Percentiles rank a stretch among this genome's conserved stretches.
Conservation (phyloP, 2,797 vertebrate species). For the Dendrocincla tyrannina region DNA sequence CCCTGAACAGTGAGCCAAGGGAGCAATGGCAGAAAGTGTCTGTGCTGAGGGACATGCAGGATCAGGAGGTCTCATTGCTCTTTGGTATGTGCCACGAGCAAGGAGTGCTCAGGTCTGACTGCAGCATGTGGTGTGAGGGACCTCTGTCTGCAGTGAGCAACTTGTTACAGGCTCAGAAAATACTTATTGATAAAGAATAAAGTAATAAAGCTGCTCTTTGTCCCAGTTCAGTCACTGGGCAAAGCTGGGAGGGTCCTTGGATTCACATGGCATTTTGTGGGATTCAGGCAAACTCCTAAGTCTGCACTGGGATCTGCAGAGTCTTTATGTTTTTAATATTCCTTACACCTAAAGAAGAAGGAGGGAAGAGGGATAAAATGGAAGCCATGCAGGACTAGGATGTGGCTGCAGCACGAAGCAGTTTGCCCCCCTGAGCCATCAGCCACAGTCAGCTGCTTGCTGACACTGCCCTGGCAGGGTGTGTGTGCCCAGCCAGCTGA, state of each 20-base stretch:
- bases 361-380: background rate
- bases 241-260: background rate
- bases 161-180: accelerated
- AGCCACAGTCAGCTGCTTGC: background rate
- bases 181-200: background rate
- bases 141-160: background rate
- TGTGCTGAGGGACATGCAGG: background rate
- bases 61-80: background rate
- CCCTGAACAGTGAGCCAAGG: background rate
- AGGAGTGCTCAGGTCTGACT: background rate
- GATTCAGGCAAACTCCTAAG: accelerated
- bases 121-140: accelerated
- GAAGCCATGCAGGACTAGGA: background rate
- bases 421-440: background rate
- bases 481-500: background rate
- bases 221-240: background rate
- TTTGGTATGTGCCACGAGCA: accelerated
- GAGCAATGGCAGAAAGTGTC: background rate
- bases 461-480: background rate
- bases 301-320: background rate
- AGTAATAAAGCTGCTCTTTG: background rate
- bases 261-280: accelerated
- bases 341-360: background rate
- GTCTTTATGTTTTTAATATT: accelerated
- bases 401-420: background rate